Base-by-base conservation (phyloP, 2,797 vertebrate genomes). In the Carapus acus region DNA sequence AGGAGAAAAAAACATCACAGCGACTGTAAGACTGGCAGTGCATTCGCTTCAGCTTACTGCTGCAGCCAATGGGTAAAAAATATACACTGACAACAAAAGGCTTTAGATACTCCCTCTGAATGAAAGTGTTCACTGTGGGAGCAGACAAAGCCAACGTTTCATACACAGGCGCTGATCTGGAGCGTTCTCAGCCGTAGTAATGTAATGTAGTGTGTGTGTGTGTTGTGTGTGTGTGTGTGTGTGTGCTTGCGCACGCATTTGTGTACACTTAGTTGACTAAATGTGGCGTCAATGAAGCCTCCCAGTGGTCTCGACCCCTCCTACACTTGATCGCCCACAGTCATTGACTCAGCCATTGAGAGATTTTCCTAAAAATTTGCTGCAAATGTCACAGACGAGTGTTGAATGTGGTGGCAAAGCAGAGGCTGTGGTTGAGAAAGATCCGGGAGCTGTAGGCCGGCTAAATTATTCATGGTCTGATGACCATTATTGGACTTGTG, bases 221-320 rank as follows among this genome's bases (percentile, higher is more conserved):
- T 29, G 37, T 20, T 42, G 46, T 50, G 22, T 22, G 40, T 39
- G 44, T 49, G 40, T 14, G 42, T 31, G 60, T 43, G 52, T 8
- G 44, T 54, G 45, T 40, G 38, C 11, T 39, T 42, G 23, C 6
- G n/a, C 42, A 49, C 22, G 42, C 38, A 40, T 61, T 23, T 67
- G 52, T 65, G 53, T 54, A 40, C 12, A 47, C 43, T 62, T 47
- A 39, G 46, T 49, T 59, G 56, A 48, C 55, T 20, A 43, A 71
- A 68, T 31, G 63, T 69, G 67, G 69, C 78, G 71, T 84, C 82
- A 83, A 81, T 81, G 82, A 80, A 78, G 58, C 79, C 79, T 77
- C 78, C 69, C 20, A 29, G 40, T 24, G 44, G 38, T 43, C 34
- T 36, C n/a, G 34, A 36, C 34, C 34, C n/a, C 34, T 36, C 54